Percentiles rank a stretch among this genome's conserved stretches.
Evolutionary conservation across 2,888 invertebrate species (phyloP).

Genomic region (Macrosoma leucophasiata): DNA sequence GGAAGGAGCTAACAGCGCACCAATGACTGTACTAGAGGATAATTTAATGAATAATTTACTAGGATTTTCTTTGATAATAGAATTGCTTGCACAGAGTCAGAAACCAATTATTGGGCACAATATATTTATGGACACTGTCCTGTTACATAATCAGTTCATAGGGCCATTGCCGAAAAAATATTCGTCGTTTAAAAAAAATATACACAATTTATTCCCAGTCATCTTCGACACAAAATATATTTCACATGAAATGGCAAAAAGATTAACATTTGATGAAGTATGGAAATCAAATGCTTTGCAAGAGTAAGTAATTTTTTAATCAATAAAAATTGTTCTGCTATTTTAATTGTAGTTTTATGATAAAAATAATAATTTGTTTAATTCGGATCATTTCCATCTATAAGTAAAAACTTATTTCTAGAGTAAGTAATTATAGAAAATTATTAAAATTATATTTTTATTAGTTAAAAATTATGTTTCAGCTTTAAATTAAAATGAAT

Average conservation of each 20-base stretch:
- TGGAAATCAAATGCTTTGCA: constrained; percentile 73
- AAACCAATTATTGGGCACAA: constrained; percentile 89
- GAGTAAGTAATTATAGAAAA: too few relatives aligned
- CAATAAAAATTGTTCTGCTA: constrained; percentile 1
- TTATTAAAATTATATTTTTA: too few relatives aligned
- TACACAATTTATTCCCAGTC: constrained; percentile 77
- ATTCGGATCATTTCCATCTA: too few relatives aligned
- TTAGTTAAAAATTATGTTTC: too few relatives aligned
- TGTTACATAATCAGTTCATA: constrained; percentile 83
- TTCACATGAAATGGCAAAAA: constrained; percentile 70
- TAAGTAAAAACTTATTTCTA: too few relatives aligned
- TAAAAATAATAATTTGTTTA: background rate
- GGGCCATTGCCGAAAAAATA: constrained; percentile 80
- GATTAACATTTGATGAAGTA: constrained; percentile 55
- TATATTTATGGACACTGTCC: constrained; percentile 79
- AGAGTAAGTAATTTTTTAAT: constrained; percentile 46
- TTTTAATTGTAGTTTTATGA: background rate
- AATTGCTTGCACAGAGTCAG: constrained; percentile 70
- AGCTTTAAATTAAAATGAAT: too few relatives aligned
- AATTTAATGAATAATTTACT: constrained; percentile 66
- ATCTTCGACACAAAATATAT: constrained; percentile 86
- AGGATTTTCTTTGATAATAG: constrained; percentile 82
- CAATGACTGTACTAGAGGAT: constrained; percentile 60
- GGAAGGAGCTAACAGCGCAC: constrained; percentile 50
- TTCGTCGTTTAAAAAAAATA: constrained; percentile 77